Evolutionary conservation across 2,113 vertebrate species (phyloP), one percentile per base, ranked within the genome.

Genomic region (Orthonyx spaldingii): DNA sequence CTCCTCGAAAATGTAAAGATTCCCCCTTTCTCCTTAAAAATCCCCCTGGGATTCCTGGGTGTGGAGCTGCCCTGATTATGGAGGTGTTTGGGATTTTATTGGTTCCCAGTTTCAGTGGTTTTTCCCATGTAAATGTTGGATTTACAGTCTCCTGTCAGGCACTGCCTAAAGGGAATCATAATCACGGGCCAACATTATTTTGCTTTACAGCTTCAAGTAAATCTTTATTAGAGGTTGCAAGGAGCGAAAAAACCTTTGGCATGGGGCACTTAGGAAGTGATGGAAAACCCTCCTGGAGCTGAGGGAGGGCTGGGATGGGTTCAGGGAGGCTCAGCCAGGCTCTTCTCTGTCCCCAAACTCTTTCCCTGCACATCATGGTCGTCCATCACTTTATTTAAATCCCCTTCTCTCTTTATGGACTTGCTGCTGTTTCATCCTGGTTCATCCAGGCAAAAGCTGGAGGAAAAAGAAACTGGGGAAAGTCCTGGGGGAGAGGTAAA

Each of bases 161-260:
- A 9, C 27, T 0, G 17, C 3, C 2, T 11, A 70, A 32, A 74
- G 80, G 72, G 95, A 86, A 86, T 80, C 66, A 74, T 65, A 72
- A 83, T 39, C 70, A 68, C 3, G 0, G 37, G 35, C 53, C 83
- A 79, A 93, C 39, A 4, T 78, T 94, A 59, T 65, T 59, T 59
- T 84, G 63, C 63, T 93, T 86, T 78, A 78, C 46, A 46, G 71
- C 30, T 26, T 11, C 30, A 13, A 0, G 6, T 89, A 80, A 70
- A 93, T 94, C 79, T 88, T 87, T 46, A 61, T 69, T n/a, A 76
- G 72, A n/a, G 79, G 65, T 33, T 76, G 78, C 37, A 28, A 88
- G 85, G 3, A 50, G 64, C 0, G 7, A 22, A 94, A 84, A 26
- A 89, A 77, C 90, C 92, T 89, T 66, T 85, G 91, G 68, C 64